Conservation (phyloP, 1,140 invertebrate genomes). For the Holotrichia oblita region DNA sequence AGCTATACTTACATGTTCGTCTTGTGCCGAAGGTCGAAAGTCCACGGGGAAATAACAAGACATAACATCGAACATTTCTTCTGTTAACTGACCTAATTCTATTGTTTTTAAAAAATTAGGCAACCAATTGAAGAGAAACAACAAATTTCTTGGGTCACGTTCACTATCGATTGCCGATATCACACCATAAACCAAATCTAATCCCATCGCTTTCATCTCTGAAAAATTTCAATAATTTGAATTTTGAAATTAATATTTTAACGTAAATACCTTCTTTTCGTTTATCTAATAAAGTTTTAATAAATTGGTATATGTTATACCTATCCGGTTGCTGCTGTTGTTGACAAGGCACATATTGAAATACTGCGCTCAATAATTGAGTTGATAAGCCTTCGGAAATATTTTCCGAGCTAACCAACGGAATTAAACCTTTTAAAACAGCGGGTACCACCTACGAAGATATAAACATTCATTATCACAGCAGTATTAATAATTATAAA, state of each 20-base stretch:
- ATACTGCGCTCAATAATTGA: constrained; percentile 70
- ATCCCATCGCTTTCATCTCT: constrained; percentile 75
- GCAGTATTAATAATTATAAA: constrained; percentile 48
- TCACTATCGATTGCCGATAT: constrained; percentile 88
- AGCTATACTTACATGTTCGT: constrained; percentile 49
- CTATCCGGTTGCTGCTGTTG: constrained; percentile 76
- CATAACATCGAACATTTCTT: constrained; percentile 94
- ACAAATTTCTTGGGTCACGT: constrained; percentile 86
- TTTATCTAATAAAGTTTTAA: constrained; percentile 65
- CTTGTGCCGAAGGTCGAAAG: constrained; percentile 73
- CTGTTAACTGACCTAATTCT: constrained; percentile 76
- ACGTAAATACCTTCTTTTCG: constrained; percentile 59
- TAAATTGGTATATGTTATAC: constrained; percentile 71
- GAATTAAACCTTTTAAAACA: constrained; percentile 74
- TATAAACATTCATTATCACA: constrained; percentile 16
- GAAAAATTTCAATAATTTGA: constrained; percentile 52
- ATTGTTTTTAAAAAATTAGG: constrained; percentile 74
- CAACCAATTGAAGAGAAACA: constrained; percentile 79
- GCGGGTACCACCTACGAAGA: constrained; percentile 71
- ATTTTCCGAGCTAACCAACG: constrained; percentile 71
- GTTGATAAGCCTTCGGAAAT: constrained; percentile 65
- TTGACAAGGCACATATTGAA: constrained; percentile 80
- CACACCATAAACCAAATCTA: constrained; percentile 82
- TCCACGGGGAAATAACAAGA: constrained; percentile 95
- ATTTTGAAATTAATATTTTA: neutral